phyloP scores from a whole-genome alignment of 2,888 invertebrate species.

The Ormyrus nitidulus region DNA sequence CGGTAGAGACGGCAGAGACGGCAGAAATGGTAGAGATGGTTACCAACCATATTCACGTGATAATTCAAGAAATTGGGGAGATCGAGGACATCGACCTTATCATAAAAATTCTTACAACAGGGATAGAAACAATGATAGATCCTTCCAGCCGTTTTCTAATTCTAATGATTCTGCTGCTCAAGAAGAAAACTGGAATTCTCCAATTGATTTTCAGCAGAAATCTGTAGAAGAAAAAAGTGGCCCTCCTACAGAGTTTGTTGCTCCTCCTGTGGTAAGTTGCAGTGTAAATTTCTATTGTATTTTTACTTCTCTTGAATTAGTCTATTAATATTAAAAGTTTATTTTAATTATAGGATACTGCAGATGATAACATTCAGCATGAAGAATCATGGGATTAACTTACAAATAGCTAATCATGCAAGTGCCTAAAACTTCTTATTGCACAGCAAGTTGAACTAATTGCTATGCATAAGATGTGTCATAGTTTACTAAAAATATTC shows the following conservation, averaged over 20 bases:
- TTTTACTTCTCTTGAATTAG: neutral
- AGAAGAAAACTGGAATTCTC: constrained; percentile 56
- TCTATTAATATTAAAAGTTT: neutral
- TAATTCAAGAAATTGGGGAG: constrained; percentile 37
- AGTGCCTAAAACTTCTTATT: constrained; percentile 48
- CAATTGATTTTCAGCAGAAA: constrained; percentile 32
- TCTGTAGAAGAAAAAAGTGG: constrained; percentile 12
- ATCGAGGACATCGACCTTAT: constrained; percentile 32
- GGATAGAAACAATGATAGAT: constrained; percentile 22
- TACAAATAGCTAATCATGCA: constrained; percentile 24
- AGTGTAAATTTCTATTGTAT: neutral
- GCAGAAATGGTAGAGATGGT: constrained; percentile 44
- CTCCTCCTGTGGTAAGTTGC: constrained; percentile 24
- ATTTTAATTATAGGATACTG: constrained; percentile 14
- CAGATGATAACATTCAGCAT: neutral
- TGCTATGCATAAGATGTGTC: constrained; percentile 28
- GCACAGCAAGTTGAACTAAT: constrained; percentile 21
- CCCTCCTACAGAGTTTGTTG: neutral
- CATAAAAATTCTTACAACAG: constrained; percentile 22
- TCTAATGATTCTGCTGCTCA: constrained; percentile 7
- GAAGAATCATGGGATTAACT: constrained; percentile 57
- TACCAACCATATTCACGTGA: constrained; percentile 45
- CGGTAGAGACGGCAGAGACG: constrained; percentile 21
- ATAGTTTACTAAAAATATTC: constrained; percentile 18
- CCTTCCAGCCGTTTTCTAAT: neutral